Evolutionary conservation across 2,113 vertebrate species (phyloP).

Genomic region (Pithys albifrons): DNA sequence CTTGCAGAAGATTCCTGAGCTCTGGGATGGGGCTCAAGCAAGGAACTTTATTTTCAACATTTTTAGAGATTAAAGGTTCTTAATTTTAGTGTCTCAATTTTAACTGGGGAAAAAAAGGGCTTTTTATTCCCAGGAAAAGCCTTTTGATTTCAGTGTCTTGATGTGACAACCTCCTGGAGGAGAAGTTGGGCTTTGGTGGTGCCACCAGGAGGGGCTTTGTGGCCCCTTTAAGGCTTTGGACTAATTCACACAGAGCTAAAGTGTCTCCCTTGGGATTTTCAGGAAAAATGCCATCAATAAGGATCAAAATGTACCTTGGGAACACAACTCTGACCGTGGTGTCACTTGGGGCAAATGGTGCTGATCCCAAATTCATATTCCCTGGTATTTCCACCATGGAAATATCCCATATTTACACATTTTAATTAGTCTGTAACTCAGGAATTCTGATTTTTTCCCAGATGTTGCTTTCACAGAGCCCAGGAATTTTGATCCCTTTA

Average conservation of each 20-base stretch:
- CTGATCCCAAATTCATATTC: not conserved
- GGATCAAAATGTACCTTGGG: not conserved
- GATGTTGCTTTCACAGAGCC: fast-evolving
- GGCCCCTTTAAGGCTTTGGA: not conserved
- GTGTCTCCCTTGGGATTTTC: not conserved
- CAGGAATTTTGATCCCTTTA: not conserved
- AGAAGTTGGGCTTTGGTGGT: not conserved
- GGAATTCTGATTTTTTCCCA: not conserved
- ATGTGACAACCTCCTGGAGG: not conserved
- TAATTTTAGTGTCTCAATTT: not conserved
- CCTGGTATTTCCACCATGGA: not conserved
- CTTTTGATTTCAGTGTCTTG: not conserved
- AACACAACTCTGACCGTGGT: not conserved
- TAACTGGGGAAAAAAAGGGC: fast-evolving
- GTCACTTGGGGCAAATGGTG: not conserved
- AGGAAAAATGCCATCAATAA: not conserved
- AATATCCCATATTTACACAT: not conserved
- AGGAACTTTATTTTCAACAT: not conserved
- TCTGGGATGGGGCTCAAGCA: not conserved
- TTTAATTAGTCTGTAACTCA: fast-evolving
- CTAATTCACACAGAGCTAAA: not conserved
- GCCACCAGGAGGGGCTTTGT: not conserved
- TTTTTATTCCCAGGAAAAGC: not conserved
- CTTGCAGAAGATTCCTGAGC: not conserved
- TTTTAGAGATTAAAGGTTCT: not conserved